Evolutionary conservation across 2,888 invertebrate genomes (phyloP).

Genomic region (Acronicta alni): DNA sequence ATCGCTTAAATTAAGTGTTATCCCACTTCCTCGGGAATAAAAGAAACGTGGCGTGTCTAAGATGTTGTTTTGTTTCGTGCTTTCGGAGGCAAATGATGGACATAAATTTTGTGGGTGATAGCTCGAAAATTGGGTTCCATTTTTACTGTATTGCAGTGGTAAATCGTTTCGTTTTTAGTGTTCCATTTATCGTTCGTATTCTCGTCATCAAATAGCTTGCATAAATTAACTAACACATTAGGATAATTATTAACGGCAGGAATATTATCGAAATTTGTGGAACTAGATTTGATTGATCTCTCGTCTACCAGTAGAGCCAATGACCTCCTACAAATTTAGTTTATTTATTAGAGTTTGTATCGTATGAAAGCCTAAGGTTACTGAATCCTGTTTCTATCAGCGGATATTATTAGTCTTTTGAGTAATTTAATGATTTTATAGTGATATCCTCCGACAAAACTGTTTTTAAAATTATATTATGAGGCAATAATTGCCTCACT

Average conservation of each 20-base stretch:
- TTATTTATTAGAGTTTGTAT: too few species aligned
- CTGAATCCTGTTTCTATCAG: too few species aligned
- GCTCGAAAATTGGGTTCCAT: constrained; percentile 40
- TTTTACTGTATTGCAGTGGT: constrained; percentile 39
- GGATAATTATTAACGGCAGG: neutral
- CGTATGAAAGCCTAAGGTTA: too few species aligned
- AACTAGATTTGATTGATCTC: neutral
- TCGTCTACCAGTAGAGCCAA: too few species aligned
- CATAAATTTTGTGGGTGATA: constrained; percentile 49
- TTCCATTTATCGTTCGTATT: constrained; percentile 13
- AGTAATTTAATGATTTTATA: too few species aligned
- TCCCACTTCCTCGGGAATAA: constrained; percentile 53
- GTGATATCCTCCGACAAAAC: too few species aligned
- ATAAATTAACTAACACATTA: constrained; percentile 1
- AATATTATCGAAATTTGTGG: neutral
- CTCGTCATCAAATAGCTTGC: constrained; percentile 8
- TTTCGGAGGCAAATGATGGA: constrained; percentile 37
- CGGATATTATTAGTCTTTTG: too few species aligned
- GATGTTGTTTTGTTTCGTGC: constrained; percentile 44
- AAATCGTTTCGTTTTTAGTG: constrained; percentile 24
- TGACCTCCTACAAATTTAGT: too few species aligned
- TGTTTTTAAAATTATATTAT: too few species aligned
- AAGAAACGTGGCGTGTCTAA: constrained; percentile 51
- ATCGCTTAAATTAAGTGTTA: constrained; percentile 58
- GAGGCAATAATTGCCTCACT: too few species aligned